A percentile compares a stretch with the other conserved stretches of the same genome.
phyloP scores from a whole-genome alignment of 2,888 invertebrate species.

The Cacoxenus indagator region DNA sequence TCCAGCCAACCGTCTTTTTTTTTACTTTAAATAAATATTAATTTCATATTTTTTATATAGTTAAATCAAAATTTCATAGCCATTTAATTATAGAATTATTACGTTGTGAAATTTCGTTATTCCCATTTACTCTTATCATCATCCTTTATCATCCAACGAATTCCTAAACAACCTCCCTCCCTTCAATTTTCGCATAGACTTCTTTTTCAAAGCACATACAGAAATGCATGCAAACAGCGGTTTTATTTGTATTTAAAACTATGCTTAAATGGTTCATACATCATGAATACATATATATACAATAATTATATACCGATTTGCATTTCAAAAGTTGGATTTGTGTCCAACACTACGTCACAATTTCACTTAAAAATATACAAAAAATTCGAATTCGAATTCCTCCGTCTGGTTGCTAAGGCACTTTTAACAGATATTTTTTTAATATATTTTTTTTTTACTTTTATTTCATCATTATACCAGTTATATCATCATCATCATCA shows the following conservation, averaged over 20 bases:
- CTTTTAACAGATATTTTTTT: conserved; percentile 11
- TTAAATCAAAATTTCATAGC: no score
- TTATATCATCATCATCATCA: background rate
- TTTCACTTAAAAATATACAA: conserved; percentile 12
- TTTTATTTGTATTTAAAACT: background rate
- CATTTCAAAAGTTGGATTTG: background rate
- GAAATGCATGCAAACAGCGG: background rate
- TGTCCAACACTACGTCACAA: background rate
- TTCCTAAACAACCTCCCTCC: no score
- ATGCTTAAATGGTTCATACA: background rate
- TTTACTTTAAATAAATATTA: no score
- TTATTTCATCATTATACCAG: background rate
- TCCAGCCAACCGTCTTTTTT: no score
- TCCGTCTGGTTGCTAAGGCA: conserved; percentile 16
- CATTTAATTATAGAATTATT: no score
- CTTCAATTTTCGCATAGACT: no score
- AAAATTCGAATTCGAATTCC: conserved; percentile 9
- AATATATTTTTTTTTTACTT: background rate
- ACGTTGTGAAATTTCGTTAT: no score
- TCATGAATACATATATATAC: background rate
- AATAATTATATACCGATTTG: background rate
- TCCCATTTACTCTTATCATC: no score
- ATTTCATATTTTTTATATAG: no score
- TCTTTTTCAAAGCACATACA: background rate
- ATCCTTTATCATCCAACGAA: no score